Percentiles rank a stretch among this genome's conserved stretches.
Evolutionary conservation across 2,888 invertebrate genomes (phyloP).

Genomic region (Hipparchia semele): DNA sequence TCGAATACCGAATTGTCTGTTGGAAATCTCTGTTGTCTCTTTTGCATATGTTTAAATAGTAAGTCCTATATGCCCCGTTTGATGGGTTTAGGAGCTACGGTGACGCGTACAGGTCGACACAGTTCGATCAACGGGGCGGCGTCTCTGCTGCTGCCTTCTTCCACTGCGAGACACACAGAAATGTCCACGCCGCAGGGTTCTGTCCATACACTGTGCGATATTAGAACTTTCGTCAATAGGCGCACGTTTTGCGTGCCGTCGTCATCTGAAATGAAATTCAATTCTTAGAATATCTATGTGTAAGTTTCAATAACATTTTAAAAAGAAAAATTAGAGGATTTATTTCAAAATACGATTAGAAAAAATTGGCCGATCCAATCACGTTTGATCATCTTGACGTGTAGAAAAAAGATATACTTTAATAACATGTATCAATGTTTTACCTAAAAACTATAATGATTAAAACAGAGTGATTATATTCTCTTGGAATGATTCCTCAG

Average conservation of each 20-base stretch:
- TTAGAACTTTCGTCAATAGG: conserved; percentile 92
- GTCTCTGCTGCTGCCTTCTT: conserved; percentile 73
- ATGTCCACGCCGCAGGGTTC: conserved; percentile 95
- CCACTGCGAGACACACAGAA: conserved; percentile 90
- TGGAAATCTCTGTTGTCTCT: neutral
- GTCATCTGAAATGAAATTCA: conserved; percentile 63
- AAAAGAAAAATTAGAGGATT: too few relatives aligned
- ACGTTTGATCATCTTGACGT: too few relatives aligned
- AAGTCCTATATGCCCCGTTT: conserved; percentile 86
- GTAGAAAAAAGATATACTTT: too few relatives aligned
- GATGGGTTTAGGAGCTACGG: conserved; percentile 94
- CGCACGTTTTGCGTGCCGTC: conserved; percentile 85
- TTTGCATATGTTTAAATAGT: conserved; percentile 10
- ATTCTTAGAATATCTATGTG: neutral
- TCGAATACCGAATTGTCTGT: conserved; percentile 7
- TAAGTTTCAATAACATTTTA: too few relatives aligned
- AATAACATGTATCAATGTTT: too few relatives aligned
- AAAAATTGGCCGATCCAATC: too few relatives aligned
- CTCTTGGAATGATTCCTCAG: neutral
- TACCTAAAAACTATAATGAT: too few relatives aligned
- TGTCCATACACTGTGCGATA: conserved; percentile 97
- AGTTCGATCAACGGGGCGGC: conserved; percentile 85
- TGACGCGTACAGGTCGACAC: conserved; percentile 93
- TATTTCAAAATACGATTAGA: too few relatives aligned
- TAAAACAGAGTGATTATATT: too few relatives aligned